These are phyloP conservation scores for Colossoma macropomum DNA, from an alignment of 2,113 vertebrate species.

Conservation along the genomic window DNA sequence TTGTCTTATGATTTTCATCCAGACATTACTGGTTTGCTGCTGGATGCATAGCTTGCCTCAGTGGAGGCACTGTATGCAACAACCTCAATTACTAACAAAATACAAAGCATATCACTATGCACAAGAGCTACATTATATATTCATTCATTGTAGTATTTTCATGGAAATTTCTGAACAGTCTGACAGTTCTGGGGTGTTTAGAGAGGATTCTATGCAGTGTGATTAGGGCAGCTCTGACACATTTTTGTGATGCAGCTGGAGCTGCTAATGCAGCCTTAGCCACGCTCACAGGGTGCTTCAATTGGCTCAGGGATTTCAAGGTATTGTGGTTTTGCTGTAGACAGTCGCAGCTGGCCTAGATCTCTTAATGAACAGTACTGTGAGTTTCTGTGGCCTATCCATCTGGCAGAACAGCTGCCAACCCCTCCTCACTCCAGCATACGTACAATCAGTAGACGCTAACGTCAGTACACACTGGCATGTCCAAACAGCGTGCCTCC, in stretches of 20 bases:
- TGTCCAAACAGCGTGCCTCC: background rate
- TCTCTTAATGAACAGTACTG: slow-evolving; percentile 10
- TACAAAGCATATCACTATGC: background rate
- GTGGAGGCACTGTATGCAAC: background rate
- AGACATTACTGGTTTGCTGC: background rate
- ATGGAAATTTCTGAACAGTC: background rate
- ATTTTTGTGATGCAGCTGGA: background rate
- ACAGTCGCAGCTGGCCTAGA: slow-evolving; percentile 12
- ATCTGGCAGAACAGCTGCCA: slow-evolving; percentile 32
- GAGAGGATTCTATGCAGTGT: background rate
- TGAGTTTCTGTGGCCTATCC: slow-evolving; percentile 13
- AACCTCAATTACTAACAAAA: background rate
- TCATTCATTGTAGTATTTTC: background rate
- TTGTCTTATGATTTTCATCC: background rate
- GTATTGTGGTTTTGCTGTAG: background rate
- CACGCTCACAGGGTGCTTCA: background rate
- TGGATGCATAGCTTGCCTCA: background rate
- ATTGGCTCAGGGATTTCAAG: background rate
- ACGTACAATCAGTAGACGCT: background rate
- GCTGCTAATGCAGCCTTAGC: background rate
- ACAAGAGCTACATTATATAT: background rate
- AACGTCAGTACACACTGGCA: background rate
- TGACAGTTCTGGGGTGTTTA: background rate
- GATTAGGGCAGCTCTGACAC: background rate
- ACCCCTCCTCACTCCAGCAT: background rate